These are phyloP conservation scores for Acarapis woodi DNA, from an alignment of 1,140 invertebrate species.

Conservation along the genomic window DNA sequence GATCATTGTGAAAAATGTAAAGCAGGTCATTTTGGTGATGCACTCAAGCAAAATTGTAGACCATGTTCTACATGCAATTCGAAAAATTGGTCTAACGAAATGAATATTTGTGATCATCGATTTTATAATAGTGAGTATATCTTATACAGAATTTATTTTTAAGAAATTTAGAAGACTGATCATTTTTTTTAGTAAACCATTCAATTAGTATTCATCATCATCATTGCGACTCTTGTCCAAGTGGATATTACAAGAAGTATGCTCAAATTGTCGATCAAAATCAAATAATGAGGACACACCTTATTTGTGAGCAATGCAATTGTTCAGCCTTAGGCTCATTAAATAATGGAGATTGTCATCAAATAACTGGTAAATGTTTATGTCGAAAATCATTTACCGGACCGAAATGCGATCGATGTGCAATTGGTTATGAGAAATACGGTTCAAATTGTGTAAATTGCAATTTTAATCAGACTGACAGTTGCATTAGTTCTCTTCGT, in stretches of 20 bases:
- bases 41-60: conserved; percentile 44
- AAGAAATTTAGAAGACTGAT: no score
- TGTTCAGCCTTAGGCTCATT: conserved; percentile 41
- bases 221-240: conserved; percentile 69
- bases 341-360: conserved; percentile 31
- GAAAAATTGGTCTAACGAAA: no score
- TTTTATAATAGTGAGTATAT: no score
- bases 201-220: no score
- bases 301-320: conserved; percentile 41
- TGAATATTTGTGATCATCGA: no score
- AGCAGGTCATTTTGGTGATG: conserved; percentile 38
- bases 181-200: no score
- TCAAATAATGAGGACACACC: no score
- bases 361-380: conserved; percentile 52
- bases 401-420: conserved; percentile 53
- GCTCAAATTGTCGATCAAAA: no score
- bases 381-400: conserved; percentile 54
- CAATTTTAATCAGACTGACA: background rate
- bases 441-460: background rate
- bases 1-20: conserved; percentile 48
- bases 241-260: conserved; percentile 76
- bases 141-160: no score
- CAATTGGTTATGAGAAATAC: conserved; percentile 21
- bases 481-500: no score
- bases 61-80: no score